These are phyloP conservation scores for Sapajus apella DNA, from an alignment of 2,113 vertebrate genomes.

Conservation along the genomic window DNA sequence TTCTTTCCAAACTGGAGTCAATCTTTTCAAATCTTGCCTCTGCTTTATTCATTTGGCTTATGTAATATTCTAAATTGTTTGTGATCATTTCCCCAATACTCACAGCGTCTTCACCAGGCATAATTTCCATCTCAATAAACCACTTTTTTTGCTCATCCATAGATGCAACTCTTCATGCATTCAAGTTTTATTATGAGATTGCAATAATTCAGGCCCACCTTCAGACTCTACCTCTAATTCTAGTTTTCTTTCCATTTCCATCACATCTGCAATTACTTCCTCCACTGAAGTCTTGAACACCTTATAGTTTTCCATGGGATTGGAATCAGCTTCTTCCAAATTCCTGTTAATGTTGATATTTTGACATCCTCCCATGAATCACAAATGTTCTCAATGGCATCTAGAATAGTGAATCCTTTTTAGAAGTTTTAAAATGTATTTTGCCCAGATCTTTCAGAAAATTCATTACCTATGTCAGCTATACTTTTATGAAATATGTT, in stretches of 20 bases:
- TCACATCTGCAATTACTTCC: neutral
- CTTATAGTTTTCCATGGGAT: neutral
- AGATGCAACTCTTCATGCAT: neutral
- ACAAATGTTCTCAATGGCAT: neutral
- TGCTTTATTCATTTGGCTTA: neutral
- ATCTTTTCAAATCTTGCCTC: neutral
- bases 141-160: neutral
- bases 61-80: neutral
- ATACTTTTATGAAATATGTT: neutral
- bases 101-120: neutral
- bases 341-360: neutral
- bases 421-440: neutral
- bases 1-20: neutral
- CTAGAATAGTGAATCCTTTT: neutral
- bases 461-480: neutral
- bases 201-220: neutral
- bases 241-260: neutral
- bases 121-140: neutral
- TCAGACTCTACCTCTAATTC: neutral
- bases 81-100: neutral
- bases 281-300: neutral
- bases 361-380: neutral
- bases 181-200: neutral
- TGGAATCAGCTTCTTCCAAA: neutral
- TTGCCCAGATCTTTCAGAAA: neutral